These are phyloP conservation scores for Watsonalla cultraria DNA, from an alignment of 2,888 invertebrate species.

Conservation along the genomic window DNA sequence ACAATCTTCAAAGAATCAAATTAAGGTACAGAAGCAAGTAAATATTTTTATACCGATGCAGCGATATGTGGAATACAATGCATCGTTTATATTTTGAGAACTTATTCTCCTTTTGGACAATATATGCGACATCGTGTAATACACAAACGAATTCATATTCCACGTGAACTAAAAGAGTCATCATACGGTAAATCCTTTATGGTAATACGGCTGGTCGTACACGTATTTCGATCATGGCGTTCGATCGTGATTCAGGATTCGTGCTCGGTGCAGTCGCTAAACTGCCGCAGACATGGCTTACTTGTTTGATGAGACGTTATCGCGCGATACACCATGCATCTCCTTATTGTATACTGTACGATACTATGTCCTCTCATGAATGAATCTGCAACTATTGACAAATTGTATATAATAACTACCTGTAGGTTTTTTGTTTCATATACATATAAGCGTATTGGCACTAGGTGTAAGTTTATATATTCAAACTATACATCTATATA, in stretches of 20 bases:
- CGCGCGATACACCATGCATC: conserved; percentile 22
- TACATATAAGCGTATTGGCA: too few species aligned
- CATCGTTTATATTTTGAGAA: conserved; percentile 44
- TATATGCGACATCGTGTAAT: conserved; percentile 62
- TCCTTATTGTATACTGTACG: conserved; percentile 7
- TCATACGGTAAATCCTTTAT: conserved; percentile 68
- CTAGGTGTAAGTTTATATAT: too few species aligned
- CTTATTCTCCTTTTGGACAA: conserved; percentile 50
- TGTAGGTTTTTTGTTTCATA: too few species aligned
- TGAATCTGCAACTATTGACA: not conserved
- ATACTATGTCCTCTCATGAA: not conserved
- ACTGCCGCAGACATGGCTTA: conserved; percentile 44
- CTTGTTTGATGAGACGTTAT: conserved; percentile 47
- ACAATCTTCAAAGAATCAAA: not conserved
- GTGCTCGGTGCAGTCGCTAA: conserved; percentile 50
- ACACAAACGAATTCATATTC: conserved; percentile 66
- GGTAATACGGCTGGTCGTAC: conserved; percentile 60
- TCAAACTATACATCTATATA: too few species aligned
- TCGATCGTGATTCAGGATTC: conserved; percentile 68
- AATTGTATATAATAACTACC: too few species aligned
- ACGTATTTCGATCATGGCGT: conserved; percentile 69
- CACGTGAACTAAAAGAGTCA: conserved; percentile 65
- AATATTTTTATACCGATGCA: conserved; percentile 15
- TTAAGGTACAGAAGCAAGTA: not conserved
- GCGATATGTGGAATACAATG: conserved; percentile 39